Percentiles rank a stretch among this genome's conserved stretches.
Conservation (phyloP, 2,888 invertebrate genomes). For the Nemoura dubitans region DNA sequence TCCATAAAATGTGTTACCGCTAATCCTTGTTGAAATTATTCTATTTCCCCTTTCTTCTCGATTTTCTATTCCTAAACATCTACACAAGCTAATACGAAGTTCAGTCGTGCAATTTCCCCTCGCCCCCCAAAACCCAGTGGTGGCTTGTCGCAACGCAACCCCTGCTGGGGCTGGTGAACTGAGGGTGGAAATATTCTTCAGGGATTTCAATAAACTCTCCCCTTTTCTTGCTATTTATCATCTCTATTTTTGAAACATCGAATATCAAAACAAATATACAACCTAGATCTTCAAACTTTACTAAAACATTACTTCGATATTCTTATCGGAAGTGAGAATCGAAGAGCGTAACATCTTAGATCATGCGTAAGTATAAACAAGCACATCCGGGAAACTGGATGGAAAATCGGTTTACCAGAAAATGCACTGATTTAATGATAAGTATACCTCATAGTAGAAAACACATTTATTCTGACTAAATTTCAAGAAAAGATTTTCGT, state of each 20-base stretch:
- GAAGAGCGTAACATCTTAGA: slow-evolving; percentile 34
- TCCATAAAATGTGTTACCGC: background rate
- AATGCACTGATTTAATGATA: slow-evolving; percentile 32
- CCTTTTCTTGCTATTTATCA: slow-evolving; percentile 41
- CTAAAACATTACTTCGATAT: slow-evolving; percentile 31
- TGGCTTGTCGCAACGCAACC: slow-evolving; percentile 36
- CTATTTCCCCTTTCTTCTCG: background rate
- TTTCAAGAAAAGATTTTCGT: background rate
- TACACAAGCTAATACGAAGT: slow-evolving; percentile 19
- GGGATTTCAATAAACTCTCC: slow-evolving; percentile 42
- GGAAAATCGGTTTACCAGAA: slow-evolving; percentile 26
- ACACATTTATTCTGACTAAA: slow-evolving; percentile 26
- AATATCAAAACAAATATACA: slow-evolving; percentile 43
- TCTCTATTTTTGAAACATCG: slow-evolving; percentile 43
- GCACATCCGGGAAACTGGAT: slow-evolving; percentile 33
- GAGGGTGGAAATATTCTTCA: slow-evolving; percentile 27
- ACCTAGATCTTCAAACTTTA: slow-evolving; percentile 37
- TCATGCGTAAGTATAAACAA: slow-evolving; percentile 40
- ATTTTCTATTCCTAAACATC: background rate
- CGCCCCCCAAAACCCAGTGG: slow-evolving; percentile 30
- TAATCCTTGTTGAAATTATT: background rate
- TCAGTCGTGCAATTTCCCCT: slow-evolving; percentile 19
- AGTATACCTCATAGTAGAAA: slow-evolving; percentile 25
- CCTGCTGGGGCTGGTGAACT: slow-evolving; percentile 14
- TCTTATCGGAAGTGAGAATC: slow-evolving; percentile 34